Conservation (phyloP, 2,888 invertebrate genomes). For the Acleris sparsana region DNA sequence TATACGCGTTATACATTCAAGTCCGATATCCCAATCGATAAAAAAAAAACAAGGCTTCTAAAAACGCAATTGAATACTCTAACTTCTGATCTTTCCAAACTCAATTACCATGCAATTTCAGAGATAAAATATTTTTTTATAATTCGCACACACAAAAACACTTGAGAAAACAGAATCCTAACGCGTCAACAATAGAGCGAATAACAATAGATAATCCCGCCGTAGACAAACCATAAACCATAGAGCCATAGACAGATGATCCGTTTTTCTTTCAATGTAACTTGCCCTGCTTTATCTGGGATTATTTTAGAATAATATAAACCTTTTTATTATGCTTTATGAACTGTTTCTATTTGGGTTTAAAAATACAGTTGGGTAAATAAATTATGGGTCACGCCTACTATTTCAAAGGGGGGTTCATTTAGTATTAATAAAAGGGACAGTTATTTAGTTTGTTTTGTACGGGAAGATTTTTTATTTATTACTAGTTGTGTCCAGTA, state of each 20-base stretch:
- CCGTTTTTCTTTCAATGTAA: not conserved
- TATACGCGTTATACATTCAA: too few species aligned
- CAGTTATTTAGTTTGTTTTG: too few species aligned
- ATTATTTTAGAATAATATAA: constrained; percentile 47
- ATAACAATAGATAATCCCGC: constrained; percentile 42
- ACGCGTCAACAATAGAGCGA: constrained; percentile 22
- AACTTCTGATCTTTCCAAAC: too few species aligned
- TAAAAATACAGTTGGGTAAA: constrained; percentile 9
- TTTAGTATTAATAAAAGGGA: too few species aligned
- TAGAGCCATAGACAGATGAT: too few species aligned
- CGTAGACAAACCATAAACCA: constrained; percentile 39
- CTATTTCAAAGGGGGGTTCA: not conserved
- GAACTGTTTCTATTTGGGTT: constrained; percentile 40
- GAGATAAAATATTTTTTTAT: constrained; percentile 34
- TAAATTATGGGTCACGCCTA: constrained; percentile 29
- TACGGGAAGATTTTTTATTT: too few species aligned
- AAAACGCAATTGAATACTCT: too few species aligned
- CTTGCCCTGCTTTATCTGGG: constrained; percentile 42
- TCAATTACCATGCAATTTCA: too few species aligned
- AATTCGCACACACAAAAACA: constrained; percentile 41
- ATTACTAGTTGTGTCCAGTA: too few species aligned
- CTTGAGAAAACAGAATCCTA: constrained; percentile 44
- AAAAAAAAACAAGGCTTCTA: too few species aligned
- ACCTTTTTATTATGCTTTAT: constrained; percentile 26
- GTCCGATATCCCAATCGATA: too few species aligned